Evolutionary conservation across 2,797 vertebrate genomes (phyloP).

Genomic region (Kryptolebias ocellatus): DNA sequence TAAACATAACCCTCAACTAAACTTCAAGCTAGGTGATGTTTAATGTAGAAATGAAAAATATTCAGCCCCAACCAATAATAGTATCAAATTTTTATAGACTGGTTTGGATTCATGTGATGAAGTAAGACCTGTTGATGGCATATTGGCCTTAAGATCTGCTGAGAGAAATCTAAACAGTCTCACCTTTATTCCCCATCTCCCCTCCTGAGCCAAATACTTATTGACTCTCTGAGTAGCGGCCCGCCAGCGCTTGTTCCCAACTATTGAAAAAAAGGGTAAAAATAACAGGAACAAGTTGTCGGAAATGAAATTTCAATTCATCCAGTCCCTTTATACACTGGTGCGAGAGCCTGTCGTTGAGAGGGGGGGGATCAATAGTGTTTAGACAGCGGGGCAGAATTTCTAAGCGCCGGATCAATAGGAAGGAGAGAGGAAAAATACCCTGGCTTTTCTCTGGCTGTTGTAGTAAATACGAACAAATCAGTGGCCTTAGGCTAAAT

Average conservation of each 20-base stretch:
- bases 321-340: constrained; percentile 91
- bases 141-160: constrained; percentile 30
- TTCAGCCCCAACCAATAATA: constrained; percentile 24
- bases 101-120: constrained; percentile 23
- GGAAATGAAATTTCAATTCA: constrained; percentile 97
- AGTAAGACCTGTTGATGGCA: constrained; percentile 22
- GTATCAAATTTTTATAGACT: neutral
- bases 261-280: constrained; percentile 81
- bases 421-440: constrained; percentile 86
- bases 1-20: neutral
- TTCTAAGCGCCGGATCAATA: constrained; percentile 94
- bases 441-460: constrained; percentile 86
- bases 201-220: constrained; percentile 68
- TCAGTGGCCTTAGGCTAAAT: constrained; percentile 93
- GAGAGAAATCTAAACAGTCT: constrained; percentile 50
- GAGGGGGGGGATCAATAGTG: constrained; percentile 91
- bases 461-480: constrained; percentile 90
- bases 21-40: constrained; percentile 7
- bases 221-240: constrained; percentile 78
- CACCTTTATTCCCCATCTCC: constrained; percentile 49
- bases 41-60: constrained; percentile 12
- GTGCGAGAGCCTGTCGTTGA: constrained; percentile 85
- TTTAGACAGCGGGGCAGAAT: constrained; percentile 95
- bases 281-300: constrained; percentile 93
- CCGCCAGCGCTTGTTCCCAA: constrained; percentile 76